phyloP scores from a whole-genome alignment of 2,797 vertebrate genomes.

The Rousettus madagascariensis region DNA sequence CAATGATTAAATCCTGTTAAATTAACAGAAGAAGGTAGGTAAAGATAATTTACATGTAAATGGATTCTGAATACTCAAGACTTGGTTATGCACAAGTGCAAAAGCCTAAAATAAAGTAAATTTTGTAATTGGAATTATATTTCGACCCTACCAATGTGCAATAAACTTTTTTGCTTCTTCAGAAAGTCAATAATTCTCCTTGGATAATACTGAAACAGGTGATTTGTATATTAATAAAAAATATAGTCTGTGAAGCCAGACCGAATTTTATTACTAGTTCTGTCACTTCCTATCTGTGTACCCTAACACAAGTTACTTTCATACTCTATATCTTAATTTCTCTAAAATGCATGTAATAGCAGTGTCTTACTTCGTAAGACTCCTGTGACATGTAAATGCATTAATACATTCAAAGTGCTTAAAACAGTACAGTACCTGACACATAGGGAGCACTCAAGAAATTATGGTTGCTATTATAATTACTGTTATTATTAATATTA shows the following conservation, averaged over 20 bases:
- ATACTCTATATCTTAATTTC: not conserved
- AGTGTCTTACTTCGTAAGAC: not conserved
- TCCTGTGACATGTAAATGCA: not conserved
- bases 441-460: not conserved
- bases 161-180: not conserved
- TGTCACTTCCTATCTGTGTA: not conserved
- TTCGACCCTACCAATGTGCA: not conserved
- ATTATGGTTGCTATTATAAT: not conserved
- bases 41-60: constrained; percentile 41
- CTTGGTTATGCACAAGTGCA: not conserved
- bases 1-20: not conserved
- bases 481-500: not conserved
- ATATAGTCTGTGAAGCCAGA: not conserved
- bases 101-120: constrained; percentile 27
- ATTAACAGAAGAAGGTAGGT: not conserved
- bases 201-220: not conserved
- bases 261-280: not conserved
- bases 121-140: not conserved
- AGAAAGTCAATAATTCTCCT: not conserved
- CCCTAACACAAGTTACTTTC: not conserved
- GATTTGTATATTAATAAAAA: not conserved
- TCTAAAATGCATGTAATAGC: not conserved
- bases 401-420: not conserved
- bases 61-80: constrained; percentile 29
- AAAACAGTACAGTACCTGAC: not conserved